phyloP scores from a whole-genome alignment of 2,888 invertebrate genomes.

The Neoitamus cyanurus region DNA sequence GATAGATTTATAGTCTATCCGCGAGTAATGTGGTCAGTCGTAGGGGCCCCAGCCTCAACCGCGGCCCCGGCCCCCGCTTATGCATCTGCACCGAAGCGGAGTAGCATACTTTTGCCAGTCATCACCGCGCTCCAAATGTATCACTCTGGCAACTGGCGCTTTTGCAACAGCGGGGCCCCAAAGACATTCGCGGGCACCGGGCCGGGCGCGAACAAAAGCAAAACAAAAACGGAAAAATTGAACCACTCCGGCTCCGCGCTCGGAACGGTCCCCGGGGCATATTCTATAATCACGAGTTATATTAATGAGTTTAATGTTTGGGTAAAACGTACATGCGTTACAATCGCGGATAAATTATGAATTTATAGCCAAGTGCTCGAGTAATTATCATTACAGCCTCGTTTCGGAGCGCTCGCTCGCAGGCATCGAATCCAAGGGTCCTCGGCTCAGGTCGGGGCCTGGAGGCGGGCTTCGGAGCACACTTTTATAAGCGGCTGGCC shows the following conservation, averaged over 20 bases:
- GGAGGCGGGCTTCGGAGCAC: conserved; percentile 20
- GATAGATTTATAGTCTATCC: conserved; percentile 39
- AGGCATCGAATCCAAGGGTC: conserved; percentile 32
- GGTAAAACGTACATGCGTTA: conserved; percentile 49
- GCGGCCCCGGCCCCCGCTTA: not conserved
- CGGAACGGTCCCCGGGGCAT: conserved; percentile 53
- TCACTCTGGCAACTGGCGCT: conserved; percentile 7
- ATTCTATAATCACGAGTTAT: conserved; percentile 63
- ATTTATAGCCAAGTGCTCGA: conserved; percentile 50
- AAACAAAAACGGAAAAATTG: not conserved
- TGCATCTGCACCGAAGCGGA: not conserved
- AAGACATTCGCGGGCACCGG: not conserved
- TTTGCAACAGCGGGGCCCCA: not conserved
- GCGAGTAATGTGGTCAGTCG: conserved; percentile 31
- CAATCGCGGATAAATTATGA: conserved; percentile 52
- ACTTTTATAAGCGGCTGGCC: not conserved
- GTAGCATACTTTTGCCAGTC: conserved; percentile 12
- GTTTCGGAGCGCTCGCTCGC: conserved; percentile 36
- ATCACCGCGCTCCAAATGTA: conserved; percentile 10
- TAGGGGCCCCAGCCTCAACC: not conserved
- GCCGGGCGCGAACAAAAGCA: not conserved
- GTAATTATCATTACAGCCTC: conserved; percentile 51
- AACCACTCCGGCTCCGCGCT: conserved; percentile 39
- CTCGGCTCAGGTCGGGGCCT: conserved; percentile 27
- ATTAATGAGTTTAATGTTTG: conserved; percentile 61